Base-by-base conservation (phyloP, 1,140 invertebrate species). In the Drosophila repleta region DNA sequence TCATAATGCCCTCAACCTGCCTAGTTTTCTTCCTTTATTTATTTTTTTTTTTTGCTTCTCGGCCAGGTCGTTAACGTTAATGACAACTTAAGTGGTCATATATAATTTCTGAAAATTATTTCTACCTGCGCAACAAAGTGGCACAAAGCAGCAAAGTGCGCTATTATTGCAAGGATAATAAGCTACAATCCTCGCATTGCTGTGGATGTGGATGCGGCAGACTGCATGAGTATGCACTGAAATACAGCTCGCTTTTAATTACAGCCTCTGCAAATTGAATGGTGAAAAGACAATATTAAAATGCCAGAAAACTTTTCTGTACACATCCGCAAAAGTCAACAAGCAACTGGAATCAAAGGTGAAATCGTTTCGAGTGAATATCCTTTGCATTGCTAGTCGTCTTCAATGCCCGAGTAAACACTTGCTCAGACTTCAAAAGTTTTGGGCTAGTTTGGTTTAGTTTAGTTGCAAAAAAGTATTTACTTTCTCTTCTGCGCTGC, bases 31-130 rank as follows among this genome's bases (percentile, higher is more conserved):
- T 57, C 48, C 3, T 6, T 8, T 17, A 17, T 43, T 17, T 43
- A 7, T 17, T 43, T 15, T 17, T 15, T 48, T 26, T 55, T 55
- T 41, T 65, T 48, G 61, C 68, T 45, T 64, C 57, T 58, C 53
- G 39, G 65, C 55, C 56, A 53, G 74, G 78, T 85, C 82, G 82
- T 85, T 85, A 87, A 78, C 82, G 82, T 76, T 85, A 85, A 85
- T 87, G 82, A 87, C 82, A 87, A 78, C 82, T 78, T 85, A 85
- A 85, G 82, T 85, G 82, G 78, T 82, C 82, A 85, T 85, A 84
- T 85, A 85, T 85, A 87, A 85, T 85, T 85, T 87, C 82, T 82
- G 74, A 75, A 81, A 85, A 75, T 87, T 78, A 85, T 81, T 75
- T 61, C 78, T 71, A 87, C 69, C 76, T 70, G 62, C 58, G 68